Base-by-base conservation (phyloP, 37 sponge, comb jelly and placozoan species). In the Spongilla lacustris region DNA sequence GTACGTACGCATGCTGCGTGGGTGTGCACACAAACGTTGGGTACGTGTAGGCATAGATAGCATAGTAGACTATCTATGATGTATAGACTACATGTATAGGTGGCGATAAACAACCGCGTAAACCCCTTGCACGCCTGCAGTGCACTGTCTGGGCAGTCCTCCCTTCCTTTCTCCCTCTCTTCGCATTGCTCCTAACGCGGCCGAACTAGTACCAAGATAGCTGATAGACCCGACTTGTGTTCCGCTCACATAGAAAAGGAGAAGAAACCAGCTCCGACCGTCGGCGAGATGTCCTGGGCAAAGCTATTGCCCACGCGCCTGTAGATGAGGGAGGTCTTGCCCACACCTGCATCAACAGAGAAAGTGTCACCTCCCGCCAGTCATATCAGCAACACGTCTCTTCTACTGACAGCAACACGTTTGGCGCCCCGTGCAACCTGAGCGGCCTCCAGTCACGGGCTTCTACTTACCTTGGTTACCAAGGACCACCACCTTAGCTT, bases 261-360 rank as follows among this genome's bases (percentile, higher is more conserved):
- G 80, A 97, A 97, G 94, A 97, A 97, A 79, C 93, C 92, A 3
- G 98, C 98, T 19, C 98, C 98, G 41, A 97, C 96, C 27, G 98
- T 97, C 28, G 96, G 92, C 74, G 77, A 91, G 71, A 93, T 91
- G 23, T 37, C 78, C 3, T 71, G 67, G 2, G 94, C 77, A 78
- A 93, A 93, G 41, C 81, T 69, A 46, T 93, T 91, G 6, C 94
- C 92, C 23, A 97, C 87, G 74, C 96, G 85, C 0, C 98, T 87
- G 69, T 95, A 69, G 24, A 97, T 93, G 22, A 97, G 87, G 28
- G 96, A 97, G 0, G 96, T 97, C 88, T 97, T 97, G 2, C 98
- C 98, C 17, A 95, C 98, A 66, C 94, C 96, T 96, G 85, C 36
- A 85, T 0, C 14, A 5, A 74, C 28, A 58, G 30, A 85, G 23